Evolutionary conservation across 2,888 invertebrate genomes (phyloP), one percentile per base, ranked within the genome.

Genomic region (Folsomia candida): DNA sequence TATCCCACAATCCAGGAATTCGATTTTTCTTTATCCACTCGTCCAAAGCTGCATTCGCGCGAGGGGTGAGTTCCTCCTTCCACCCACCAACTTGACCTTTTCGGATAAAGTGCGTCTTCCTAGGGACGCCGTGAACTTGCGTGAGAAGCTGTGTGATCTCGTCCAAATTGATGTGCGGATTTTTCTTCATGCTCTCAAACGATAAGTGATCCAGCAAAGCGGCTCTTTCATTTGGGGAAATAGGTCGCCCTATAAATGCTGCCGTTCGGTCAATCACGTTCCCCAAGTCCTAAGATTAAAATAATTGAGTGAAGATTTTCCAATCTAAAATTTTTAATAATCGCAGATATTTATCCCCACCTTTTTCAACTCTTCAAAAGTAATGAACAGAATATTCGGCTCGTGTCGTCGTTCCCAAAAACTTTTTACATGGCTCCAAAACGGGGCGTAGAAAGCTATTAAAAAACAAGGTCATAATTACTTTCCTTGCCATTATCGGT

Each of bases 41-140:
- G 81, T 93, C 90, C 81, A 93, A 92, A 76, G 86, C 85, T 66
- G 86, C 84, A 0, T 90, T 89, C 80, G 92, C 84, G 80, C 90
- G 89, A 2, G 88, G 86, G 1, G 89, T 87, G 88, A 94, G 91
- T 72, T 90, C 87, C 81, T 91, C 90, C 80, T 87, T 89, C 92
- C 91, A 92, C 80, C 92, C 92, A 0, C 92, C 92, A 22, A 92
- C 88, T 81, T 88, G 86, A 0, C 93, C 93, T 83, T 91, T 91
- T n/a, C 91, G 86, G 70, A 91, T 89, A 79, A 91, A 91, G 37
- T 69, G 66, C 1, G 76, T 70, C 66, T 71, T 69, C 3, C 25
- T 27, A 47, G 64, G 20, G 9, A 51, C 51, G 3, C 64, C 69
- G 47, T 69, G 64, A 4, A 64, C 59, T 29, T 57, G 37, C 1